These are phyloP conservation scores for Sminthopsis crassicaudata DNA, from an alignment of 2,113 vertebrate genomes.

Conservation along the genomic window DNA sequence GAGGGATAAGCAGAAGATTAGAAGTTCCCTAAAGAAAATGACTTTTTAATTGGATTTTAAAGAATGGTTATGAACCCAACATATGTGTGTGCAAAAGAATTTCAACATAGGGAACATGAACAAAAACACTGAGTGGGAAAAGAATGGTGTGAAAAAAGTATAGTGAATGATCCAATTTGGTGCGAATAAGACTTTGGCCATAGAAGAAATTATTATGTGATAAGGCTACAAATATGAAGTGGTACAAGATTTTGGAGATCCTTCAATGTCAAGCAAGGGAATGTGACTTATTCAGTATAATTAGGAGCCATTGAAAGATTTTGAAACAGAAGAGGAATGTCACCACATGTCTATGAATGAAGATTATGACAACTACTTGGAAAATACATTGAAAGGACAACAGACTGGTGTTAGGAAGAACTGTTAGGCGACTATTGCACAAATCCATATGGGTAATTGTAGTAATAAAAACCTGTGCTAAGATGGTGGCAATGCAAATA, in stretches of 20 bases:
- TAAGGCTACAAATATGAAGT: neutral
- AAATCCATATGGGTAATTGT: neutral
- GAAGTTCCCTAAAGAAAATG: neutral
- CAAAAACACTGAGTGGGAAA: neutral
- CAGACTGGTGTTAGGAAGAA: neutral
- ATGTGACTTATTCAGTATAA: neutral
- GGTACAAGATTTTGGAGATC: neutral
- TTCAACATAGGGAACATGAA: neutral
- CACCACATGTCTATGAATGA: neutral
- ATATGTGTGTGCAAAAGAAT: neutral
- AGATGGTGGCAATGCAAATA: neutral
- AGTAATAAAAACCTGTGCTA: neutral
- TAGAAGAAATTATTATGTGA: neutral
- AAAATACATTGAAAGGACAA: neutral
- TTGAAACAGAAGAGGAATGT: neutral
- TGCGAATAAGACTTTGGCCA: too few relatives aligned
- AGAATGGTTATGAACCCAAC: neutral
- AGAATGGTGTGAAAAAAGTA: neutral
- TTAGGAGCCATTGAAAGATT: neutral
- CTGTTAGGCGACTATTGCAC: neutral
- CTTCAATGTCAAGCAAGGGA: neutral
- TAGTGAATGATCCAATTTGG: neutral
- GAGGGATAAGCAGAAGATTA: neutral
- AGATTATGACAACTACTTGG: neutral
- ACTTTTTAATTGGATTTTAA: neutral